These are phyloP conservation scores for Crocallis elinguaria DNA, from an alignment of 2,888 invertebrate genomes.

Conservation along the genomic window DNA sequence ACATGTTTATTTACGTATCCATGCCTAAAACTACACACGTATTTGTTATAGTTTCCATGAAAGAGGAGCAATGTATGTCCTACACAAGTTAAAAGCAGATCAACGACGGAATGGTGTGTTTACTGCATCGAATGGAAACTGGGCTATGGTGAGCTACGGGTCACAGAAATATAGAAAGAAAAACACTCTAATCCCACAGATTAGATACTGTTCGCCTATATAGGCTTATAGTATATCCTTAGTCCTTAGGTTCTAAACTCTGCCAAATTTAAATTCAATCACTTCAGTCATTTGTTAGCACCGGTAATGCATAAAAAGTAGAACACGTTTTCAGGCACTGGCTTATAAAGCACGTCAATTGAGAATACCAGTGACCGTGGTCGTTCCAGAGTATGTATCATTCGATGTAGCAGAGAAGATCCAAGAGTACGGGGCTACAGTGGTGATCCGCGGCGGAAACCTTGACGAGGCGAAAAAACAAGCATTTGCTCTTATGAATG, in stretches of 20 bases:
- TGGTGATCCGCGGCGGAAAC: constrained; percentile 90
- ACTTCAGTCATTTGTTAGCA: too few relatives aligned
- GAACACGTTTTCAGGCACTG: constrained; percentile 69
- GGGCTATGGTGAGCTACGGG: constrained; percentile 85
- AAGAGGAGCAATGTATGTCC: constrained; percentile 92
- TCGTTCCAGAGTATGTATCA: constrained; percentile 93
- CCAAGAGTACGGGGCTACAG: constrained; percentile 90
- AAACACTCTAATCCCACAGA: too few relatives aligned
- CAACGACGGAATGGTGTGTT: constrained; percentile 90
- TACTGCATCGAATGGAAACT: constrained; percentile 96
- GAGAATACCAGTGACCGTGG: constrained; percentile 89
- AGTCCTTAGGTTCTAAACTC: too few relatives aligned
- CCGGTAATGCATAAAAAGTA: background rate
- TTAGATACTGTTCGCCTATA: too few relatives aligned
- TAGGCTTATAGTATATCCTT: too few relatives aligned
- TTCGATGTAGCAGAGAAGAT: constrained; percentile 93
- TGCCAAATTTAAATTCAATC: too few relatives aligned
- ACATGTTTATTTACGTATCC: too few relatives aligned
- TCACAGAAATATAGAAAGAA: background rate
- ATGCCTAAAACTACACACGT: background rate
- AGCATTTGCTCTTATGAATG: constrained; percentile 88
- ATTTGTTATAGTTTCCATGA: constrained; percentile 93
- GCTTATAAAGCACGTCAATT: constrained; percentile 89
- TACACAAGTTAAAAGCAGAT: constrained; percentile 88
- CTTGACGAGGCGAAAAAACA: constrained; percentile 90